A percentile compares a stretch with the other conserved stretches of the same genome.
Evolutionary conservation across 2,888 invertebrate species (phyloP).

Genomic region (Prostheceraeus crozeri): DNA sequence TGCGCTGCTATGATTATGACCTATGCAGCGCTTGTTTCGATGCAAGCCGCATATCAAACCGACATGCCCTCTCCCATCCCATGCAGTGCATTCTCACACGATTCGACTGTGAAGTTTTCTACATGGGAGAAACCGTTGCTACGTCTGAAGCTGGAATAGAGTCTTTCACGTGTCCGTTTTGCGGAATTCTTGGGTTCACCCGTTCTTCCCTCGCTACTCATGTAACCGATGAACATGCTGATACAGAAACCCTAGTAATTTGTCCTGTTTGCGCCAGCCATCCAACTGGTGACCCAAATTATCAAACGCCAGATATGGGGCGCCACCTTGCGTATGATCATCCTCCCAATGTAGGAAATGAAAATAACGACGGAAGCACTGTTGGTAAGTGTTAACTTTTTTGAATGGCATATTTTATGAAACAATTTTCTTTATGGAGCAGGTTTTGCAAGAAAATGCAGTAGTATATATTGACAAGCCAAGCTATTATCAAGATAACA

Average conservation of each 20-base stretch:
- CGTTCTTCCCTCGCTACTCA: constrained; percentile 2
- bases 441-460: too few species aligned
- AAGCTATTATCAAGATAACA: too few species aligned
- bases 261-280: constrained; percentile 35
- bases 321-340: constrained; percentile 17
- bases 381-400: too few species aligned
- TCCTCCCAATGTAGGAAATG: too few species aligned
- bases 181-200: constrained; percentile 12
- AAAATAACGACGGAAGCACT: too few species aligned
- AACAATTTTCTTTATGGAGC: too few species aligned
- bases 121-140: constrained; percentile 34
- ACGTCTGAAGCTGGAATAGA: too few species aligned
- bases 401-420: too few species aligned
- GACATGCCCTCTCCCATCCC: constrained; percentile 86
- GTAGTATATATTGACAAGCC: too few species aligned
- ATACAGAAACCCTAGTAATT: constrained; percentile 21
- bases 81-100: constrained; percentile 97
- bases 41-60: constrained; percentile 40
- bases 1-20: constrained; percentile 98
- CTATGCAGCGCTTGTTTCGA: constrained; percentile 92
- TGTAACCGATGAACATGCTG: constrained; percentile 23
- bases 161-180: constrained; percentile 25
- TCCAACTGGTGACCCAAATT: constrained; percentile 29
- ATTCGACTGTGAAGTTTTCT: constrained; percentile 71
- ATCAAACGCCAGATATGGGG: constrained; percentile 25